Conservation (phyloP, 2,797 vertebrate species). For the Pempheris klunzingeri region DNA sequence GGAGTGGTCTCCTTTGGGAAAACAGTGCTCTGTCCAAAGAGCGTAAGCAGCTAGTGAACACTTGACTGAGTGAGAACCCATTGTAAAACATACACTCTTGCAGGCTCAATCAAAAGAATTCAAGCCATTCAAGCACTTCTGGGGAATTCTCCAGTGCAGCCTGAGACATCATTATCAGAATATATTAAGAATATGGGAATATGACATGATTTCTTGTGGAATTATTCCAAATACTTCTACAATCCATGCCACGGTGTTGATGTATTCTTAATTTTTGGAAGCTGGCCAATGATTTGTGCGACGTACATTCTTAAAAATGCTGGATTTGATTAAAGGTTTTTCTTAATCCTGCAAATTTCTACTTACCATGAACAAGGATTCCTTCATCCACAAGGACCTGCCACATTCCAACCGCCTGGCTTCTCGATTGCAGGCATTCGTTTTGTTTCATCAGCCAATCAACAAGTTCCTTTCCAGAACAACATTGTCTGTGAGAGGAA, state of each 20-base stretch:
- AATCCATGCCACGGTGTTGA: neutral
- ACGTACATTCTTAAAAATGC: too few relatives aligned
- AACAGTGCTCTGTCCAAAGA: conserved; percentile 20
- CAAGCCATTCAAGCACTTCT: conserved; percentile 31
- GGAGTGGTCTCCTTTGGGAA: conserved; percentile 55
- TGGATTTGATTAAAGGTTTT: neutral
- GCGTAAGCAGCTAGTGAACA: conserved; percentile 29
- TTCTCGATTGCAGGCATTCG: conserved; percentile 86
- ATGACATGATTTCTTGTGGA: neutral
- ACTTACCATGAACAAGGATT: conserved; percentile 90
- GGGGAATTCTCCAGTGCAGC: conserved; percentile 31
- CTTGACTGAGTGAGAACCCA: conserved; percentile 45
- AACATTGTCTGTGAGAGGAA: conserved; percentile 87
- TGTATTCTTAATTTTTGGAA: neutral
- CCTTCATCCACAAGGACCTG: conserved; percentile 95
- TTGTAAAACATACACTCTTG: conserved; percentile 16
- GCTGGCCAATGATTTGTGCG: neutral
- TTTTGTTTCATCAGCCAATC: conserved; percentile 91
- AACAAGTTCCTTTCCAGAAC: conserved; percentile 93
- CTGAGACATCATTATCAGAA: conserved; percentile 46
- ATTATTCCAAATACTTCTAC: neutral
- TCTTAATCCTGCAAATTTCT: neutral
- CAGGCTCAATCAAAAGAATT: conserved; percentile 33
- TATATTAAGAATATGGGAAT: conserved; percentile 35
- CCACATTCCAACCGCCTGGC: conserved; percentile 93